These are phyloP conservation scores for Channa striata DNA, from an alignment of 2,797 vertebrate species.

Conservation along the genomic window DNA sequence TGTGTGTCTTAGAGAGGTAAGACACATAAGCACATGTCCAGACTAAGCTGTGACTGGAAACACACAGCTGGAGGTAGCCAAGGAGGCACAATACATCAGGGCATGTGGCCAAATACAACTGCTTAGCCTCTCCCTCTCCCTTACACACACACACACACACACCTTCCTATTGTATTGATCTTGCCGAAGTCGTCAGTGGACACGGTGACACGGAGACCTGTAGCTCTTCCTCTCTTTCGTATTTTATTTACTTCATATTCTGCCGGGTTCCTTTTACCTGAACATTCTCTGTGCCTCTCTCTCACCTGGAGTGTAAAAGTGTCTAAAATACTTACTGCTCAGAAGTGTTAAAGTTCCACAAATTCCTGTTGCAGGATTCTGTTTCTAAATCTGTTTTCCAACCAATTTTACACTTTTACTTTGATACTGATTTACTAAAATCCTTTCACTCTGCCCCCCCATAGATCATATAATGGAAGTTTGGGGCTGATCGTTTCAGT, in stretches of 20 bases:
- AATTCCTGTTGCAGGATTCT: conserved; percentile 5
- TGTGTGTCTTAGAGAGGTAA: background rate
- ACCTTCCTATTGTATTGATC: conserved; percentile 60
- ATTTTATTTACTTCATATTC: background rate
- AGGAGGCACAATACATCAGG: background rate
- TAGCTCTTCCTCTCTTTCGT: conserved; percentile 35
- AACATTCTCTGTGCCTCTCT: background rate
- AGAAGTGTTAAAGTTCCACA: background rate
- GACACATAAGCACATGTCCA: conserved; percentile 39
- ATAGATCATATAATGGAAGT: background rate
- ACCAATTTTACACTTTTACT: background rate
- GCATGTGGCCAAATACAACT: background rate
- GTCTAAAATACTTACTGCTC: conserved; percentile 1
- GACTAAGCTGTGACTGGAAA: conserved; percentile 35
- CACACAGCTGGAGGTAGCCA: background rate
- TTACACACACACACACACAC: background rate
- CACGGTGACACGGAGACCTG: conserved; percentile 62
- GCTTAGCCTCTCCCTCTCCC: too few species aligned
- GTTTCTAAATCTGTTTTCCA: too few species aligned
- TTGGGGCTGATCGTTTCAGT: conserved; percentile 1
- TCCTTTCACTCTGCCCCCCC: background rate
- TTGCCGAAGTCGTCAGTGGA: conserved; percentile 58
- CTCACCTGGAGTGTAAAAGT: conserved; percentile 6
- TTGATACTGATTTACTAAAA: background rate
- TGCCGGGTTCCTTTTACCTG: background rate